Evolutionary conservation across 2,888 invertebrate genomes (phyloP).

Genomic region (Rhabditoides inermis): DNA sequence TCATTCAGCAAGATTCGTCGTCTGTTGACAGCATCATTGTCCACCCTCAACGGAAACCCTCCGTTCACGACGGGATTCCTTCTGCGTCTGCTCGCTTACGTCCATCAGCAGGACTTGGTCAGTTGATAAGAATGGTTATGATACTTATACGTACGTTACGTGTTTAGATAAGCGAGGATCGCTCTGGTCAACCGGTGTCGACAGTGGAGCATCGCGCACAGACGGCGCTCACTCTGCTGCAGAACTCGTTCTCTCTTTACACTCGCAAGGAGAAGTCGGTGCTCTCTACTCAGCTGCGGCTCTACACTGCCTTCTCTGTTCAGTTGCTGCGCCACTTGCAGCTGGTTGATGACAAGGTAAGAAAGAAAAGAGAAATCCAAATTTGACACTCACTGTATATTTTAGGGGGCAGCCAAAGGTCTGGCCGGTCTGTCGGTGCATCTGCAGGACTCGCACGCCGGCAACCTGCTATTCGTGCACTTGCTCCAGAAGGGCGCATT

Average conservation of each 20-base stretch:
- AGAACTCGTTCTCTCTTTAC: constrained; percentile 41
- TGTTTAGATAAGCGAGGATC: neutral
- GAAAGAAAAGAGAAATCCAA: no score
- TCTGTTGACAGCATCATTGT: constrained; percentile 46
- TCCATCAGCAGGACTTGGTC: constrained; percentile 37
- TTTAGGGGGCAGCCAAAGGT: constrained; percentile 38
- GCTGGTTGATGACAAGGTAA: constrained; percentile 37
- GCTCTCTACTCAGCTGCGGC: constrained; percentile 33
- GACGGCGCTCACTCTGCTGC: constrained; percentile 39
- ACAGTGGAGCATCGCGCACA: constrained; percentile 4
- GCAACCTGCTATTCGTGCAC: constrained; percentile 46
- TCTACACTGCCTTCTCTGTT: constrained; percentile 42
- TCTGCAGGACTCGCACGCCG: constrained; percentile 35
- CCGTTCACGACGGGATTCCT: constrained; percentile 47
- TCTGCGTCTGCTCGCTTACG: constrained; percentile 41
- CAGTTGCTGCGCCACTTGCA: constrained; percentile 44
- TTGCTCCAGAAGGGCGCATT: constrained; percentile 43
- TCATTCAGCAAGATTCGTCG: constrained; percentile 47
- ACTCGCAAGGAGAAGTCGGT: constrained; percentile 31
- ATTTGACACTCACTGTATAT: no score
- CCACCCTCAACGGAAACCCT: constrained; percentile 48
- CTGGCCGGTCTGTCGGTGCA: constrained; percentile 40
- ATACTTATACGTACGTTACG: no score
- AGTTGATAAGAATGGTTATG: no score
- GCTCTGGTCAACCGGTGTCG: neutral